Evolutionary conservation across 2,888 invertebrate genomes (phyloP), one percentile per base, ranked within the genome.

Genomic region (Dioctria rufipes): DNA sequence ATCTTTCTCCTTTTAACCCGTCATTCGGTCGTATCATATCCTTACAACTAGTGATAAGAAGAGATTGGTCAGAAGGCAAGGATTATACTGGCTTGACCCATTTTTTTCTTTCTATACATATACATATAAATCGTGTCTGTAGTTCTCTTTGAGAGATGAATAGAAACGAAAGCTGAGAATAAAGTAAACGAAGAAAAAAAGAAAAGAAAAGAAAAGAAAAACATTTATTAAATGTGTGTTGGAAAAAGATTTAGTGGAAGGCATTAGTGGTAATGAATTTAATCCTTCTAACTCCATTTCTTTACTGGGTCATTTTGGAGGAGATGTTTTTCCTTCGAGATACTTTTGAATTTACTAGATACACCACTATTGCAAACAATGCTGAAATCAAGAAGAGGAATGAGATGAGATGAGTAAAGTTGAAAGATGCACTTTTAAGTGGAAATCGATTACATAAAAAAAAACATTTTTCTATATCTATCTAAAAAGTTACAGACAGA

Each of bases 51-150:
- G 73, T 60, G 73, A 75, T 75, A 75, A 58, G 73, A 75, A 51
- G 60, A 42, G 60, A 40, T 71, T 75, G 60, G 58, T 58, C 60
- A 58, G 60, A 75, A 60, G 58, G 42, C 71, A 8, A 75, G 60
- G 73, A 75, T 75, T 75, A 75, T 60, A 60, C 60, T 75, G 73
- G 60, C 73, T 75, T 75, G 73, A 75, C 73, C 73, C 60, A 75
- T 42, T 75, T 75, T 25, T 25, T 25, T 25, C 25, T 25, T 25
- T 25, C 25, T 25, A 2, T 25, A 25, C 2, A 25, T 25, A 25
- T n/a, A n/a, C n/a, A n/a, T n/a, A n/a, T n/a, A n/a, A n/a, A 25
- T 25, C 25, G 0, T 2, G 25, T 25, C 73, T 75, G 9, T 75
- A 60, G 60, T 75, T 40, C 51, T 75, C 49, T 13, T n/a, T 69